Conservation (phyloP, 1,140 invertebrate genomes). For the Lepidurus arcticus region DNA sequence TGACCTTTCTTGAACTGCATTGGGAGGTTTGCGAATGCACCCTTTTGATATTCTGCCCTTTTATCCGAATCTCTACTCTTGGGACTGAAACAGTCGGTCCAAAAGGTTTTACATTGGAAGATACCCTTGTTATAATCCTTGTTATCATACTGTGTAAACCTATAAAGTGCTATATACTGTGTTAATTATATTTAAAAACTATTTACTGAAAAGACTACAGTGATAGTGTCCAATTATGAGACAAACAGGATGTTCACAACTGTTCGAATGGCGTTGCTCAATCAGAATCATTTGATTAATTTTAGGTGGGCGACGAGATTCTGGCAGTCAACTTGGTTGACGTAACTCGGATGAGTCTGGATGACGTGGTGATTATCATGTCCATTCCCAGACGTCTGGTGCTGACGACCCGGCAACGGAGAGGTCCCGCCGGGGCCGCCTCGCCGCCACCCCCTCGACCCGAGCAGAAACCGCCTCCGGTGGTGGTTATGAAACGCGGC, state of each 20-base stretch:
- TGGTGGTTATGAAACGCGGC: constrained; percentile 88
- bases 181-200: too few relatives aligned
- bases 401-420: constrained; percentile 73
- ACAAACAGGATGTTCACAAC: background rate
- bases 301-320: constrained; percentile 94
- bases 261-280: background rate
- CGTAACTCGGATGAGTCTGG: constrained; percentile 92
- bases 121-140: too few relatives aligned
- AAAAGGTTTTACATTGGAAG: too few relatives aligned
- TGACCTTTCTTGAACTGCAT: too few relatives aligned
- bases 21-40: too few relatives aligned
- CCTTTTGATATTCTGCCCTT: too few relatives aligned
- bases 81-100: too few relatives aligned
- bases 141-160: too few relatives aligned
- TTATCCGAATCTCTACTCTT: too few relatives aligned
- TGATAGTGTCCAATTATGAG: too few relatives aligned
- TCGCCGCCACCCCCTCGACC: constrained; percentile 52
- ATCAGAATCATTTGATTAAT: background rate
- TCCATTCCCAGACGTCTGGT: constrained; percentile 93
- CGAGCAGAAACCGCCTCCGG: constrained; percentile 81
- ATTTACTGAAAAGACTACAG: too few relatives aligned
- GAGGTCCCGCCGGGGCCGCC: constrained; percentile 39
- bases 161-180: too few relatives aligned
- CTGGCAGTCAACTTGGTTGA: constrained; percentile 95
- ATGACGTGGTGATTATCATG: constrained; percentile 99